A percentile compares a stretch with the other conserved stretches of the same genome.
Conservation (phyloP, 2,888 invertebrate genomes). For the Tuberolachnus salignus region DNA sequence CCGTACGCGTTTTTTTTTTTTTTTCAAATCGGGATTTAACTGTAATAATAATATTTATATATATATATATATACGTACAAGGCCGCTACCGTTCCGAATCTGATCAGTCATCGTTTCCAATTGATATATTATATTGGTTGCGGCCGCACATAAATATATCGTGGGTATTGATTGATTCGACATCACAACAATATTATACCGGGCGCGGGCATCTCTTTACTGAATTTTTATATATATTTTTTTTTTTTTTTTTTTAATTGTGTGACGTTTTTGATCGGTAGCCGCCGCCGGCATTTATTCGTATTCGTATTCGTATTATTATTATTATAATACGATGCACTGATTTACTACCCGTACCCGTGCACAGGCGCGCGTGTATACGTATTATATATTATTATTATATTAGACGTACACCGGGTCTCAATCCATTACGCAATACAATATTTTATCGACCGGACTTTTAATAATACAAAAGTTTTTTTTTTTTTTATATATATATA, state of each 20-base stretch:
- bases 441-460: constrained; percentile 10
- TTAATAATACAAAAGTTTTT: not conserved
- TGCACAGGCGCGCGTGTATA: not conserved
- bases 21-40: not conserved
- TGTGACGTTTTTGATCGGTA: not conserved
- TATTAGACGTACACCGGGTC: not conserved
- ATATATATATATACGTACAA: not conserved
- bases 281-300: not conserved
- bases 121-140: constrained; percentile 31
- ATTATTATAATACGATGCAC: too few relatives aligned
- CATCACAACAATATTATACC: not conserved
- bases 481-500: too few relatives aligned
- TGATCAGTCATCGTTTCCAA: constrained; percentile 53
- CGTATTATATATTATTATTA: too few relatives aligned
- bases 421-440: not conserved
- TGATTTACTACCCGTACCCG: not conserved
- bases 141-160: too few relatives aligned
- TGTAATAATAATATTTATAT: not conserved
- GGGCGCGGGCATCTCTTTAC: not conserved
- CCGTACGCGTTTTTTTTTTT: too few relatives aligned
- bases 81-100: constrained; percentile 14
- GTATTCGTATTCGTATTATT: not conserved
- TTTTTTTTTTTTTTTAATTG: not conserved
- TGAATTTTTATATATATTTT: too few relatives aligned
- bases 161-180: not conserved